Percentiles rank a stretch among this genome's conserved stretches.
Evolutionary conservation across 2,888 invertebrate genomes (phyloP).

Genomic region (Copidosoma aretas): DNA sequence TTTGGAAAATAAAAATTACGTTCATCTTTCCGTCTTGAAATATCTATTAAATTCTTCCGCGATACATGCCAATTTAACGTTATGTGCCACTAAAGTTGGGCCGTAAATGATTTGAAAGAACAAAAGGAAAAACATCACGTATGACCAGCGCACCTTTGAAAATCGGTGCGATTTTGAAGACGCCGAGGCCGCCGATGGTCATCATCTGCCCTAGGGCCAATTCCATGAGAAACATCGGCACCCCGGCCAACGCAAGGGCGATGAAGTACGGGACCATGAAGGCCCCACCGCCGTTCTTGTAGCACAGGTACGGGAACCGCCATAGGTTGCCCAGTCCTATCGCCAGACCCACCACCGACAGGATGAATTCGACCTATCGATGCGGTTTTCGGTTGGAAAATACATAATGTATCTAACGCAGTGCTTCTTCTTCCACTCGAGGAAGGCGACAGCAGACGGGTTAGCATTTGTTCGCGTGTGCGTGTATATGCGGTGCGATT

Average conservation of each 20-base stretch:
- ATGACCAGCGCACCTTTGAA: slow-evolving; percentile 65
- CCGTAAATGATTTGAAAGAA: neutral
- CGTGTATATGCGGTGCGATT: too few relatives aligned
- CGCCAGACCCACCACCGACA: slow-evolving; percentile 69
- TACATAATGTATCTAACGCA: neutral
- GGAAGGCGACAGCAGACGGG: neutral
- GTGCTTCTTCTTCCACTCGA: neutral
- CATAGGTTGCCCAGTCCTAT: slow-evolving; percentile 72
- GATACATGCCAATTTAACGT: too few relatives aligned
- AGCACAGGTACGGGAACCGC: slow-evolving; percentile 70
- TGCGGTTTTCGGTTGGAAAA: neutral
- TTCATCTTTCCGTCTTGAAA: too few relatives aligned
- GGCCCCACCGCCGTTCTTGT: slow-evolving; percentile 65
- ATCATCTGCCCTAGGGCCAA: slow-evolving; percentile 70
- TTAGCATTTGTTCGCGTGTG: neutral
- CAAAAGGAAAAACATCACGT: neutral
- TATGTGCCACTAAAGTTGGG: too few relatives aligned
- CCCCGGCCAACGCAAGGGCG: slow-evolving; percentile 67
- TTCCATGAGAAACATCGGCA: slow-evolving; percentile 70
- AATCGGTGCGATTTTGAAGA: slow-evolving; percentile 67
- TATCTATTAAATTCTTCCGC: too few relatives aligned
- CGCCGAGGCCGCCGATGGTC: slow-evolving; percentile 66
- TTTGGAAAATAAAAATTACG: too few relatives aligned
- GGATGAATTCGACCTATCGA: slow-evolving; percentile 67
- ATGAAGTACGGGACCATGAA: slow-evolving; percentile 70